Percentiles rank a stretch among this genome's conserved stretches.
phyloP scores from a whole-genome alignment of 1,140 invertebrate genomes.

The Penaeus japonicus region DNA sequence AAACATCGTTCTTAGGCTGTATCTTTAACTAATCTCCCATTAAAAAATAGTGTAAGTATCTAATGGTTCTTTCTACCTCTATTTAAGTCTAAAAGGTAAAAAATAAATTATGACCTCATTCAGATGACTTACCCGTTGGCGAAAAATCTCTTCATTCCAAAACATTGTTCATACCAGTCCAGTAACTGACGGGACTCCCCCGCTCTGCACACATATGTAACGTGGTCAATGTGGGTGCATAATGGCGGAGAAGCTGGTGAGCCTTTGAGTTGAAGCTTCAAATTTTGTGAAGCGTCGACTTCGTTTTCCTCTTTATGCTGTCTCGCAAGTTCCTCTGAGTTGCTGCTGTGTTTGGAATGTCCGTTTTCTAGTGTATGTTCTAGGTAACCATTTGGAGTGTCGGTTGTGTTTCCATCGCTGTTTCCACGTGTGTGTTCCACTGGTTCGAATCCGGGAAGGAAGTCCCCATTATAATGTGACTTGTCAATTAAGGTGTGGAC shows the following conservation, averaged over 20 bases:
- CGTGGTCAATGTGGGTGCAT: slow-evolving; percentile 66
- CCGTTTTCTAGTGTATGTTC: background rate
- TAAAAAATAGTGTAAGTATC: too few species aligned
- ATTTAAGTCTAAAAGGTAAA: background rate
- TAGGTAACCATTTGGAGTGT: background rate
- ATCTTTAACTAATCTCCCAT: too few species aligned
- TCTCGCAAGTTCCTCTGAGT: too few species aligned
- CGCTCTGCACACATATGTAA: slow-evolving; percentile 64
- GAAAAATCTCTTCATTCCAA: slow-evolving; percentile 68
- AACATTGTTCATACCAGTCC: slow-evolving; percentile 66
- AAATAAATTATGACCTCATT: background rate
- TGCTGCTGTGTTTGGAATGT: background rate
- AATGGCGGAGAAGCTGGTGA: background rate
- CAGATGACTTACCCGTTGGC: slow-evolving; percentile 65
- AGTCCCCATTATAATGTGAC: slow-evolving; percentile 63
- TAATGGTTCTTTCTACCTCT: too few species aligned
- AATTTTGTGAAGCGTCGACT: background rate
- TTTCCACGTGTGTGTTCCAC: background rate
- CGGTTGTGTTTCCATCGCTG: too few species aligned
- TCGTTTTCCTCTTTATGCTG: background rate
- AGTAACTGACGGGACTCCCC: slow-evolving; percentile 64
- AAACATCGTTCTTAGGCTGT: too few species aligned
- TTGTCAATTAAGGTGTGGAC: slow-evolving; percentile 67
- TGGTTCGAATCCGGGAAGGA: slow-evolving; percentile 65
- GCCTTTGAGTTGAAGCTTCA: background rate